Conservation (phyloP, 1,140 invertebrate species). For the Bombus polaris region DNA sequence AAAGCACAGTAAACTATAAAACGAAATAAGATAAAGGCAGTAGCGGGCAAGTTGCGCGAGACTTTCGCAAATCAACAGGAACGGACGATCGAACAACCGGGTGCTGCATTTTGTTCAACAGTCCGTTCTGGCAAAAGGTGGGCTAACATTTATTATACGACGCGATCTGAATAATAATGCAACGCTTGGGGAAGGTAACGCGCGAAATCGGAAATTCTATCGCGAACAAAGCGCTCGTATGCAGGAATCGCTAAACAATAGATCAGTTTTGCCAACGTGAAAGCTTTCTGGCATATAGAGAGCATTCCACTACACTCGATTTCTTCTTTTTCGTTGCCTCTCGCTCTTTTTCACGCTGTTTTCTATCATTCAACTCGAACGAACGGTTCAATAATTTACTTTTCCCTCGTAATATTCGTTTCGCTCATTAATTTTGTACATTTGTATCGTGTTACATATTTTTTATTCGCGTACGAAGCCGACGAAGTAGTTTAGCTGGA, state of each 20-base stretch:
- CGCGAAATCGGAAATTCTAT: constrained; percentile 20
- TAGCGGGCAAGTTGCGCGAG: neutral
- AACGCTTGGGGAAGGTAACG: neutral
- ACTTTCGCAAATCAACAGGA: neutral
- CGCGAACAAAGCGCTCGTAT: constrained; percentile 32
- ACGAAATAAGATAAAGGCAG: too few species aligned
- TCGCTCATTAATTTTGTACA: neutral
- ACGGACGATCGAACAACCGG: neutral
- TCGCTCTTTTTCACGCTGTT: neutral
- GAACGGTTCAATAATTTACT: neutral
- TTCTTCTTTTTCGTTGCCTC: neutral
- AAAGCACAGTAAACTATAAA: neutral
- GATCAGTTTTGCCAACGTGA: constrained; percentile 27
- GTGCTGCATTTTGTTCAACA: neutral
- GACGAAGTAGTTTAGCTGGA: neutral
- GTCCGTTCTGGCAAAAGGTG: neutral
- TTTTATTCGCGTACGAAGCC: neutral
- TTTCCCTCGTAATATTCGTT: neutral
- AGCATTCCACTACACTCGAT: constrained; percentile 4
- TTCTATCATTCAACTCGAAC: neutral
- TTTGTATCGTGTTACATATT: neutral
- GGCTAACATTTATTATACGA: constrained; percentile 26
- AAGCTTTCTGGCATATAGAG: constrained; percentile 4
- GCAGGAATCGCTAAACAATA: constrained; percentile 27
- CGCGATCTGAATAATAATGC: constrained; percentile 31